These are phyloP conservation scores for Aldrovandia affinis DNA, from an alignment of 2,797 vertebrate genomes.

Conservation along the genomic window DNA sequence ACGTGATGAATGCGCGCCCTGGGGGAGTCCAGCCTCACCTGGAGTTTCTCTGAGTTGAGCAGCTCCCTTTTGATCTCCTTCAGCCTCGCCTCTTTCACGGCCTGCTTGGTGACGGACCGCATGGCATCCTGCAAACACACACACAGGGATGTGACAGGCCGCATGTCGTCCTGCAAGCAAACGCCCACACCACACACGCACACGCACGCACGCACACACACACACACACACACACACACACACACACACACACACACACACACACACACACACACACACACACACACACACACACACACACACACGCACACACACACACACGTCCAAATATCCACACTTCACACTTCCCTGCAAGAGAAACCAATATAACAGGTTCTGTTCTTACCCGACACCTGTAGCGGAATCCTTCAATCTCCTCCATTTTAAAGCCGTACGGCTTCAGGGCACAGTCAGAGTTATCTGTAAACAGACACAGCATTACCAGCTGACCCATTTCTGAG, in stretches of 20 bases:
- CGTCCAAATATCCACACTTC: background rate
- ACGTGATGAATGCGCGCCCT: too few species aligned
- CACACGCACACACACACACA: background rate
- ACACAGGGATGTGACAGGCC: too few species aligned
- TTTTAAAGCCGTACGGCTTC: constrained; percentile 84
- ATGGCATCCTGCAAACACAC: constrained; percentile 83
- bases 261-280: background rate
- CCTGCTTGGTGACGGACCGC: constrained; percentile 92
- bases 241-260: background rate
- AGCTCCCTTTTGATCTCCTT: constrained; percentile 94
- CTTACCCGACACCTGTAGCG: constrained; percentile 90
- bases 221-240: background rate
- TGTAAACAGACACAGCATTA: constrained; percentile 45
- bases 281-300: background rate
- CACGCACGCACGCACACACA: background rate
- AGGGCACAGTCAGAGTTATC: constrained; percentile 67
- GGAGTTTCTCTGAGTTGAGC: constrained; percentile 90
- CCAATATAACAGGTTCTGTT: too few species aligned
- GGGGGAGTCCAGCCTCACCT: constrained; percentile 69
- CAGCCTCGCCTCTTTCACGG: constrained; percentile 86
- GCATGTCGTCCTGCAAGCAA: too few species aligned
- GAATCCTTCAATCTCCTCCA: constrained; percentile 90
- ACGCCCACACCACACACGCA: background rate
- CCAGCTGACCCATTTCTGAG: background rate
- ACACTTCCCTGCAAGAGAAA: too few species aligned